These are phyloP conservation scores for Julus scanicus DNA, from an alignment of 2,888 invertebrate genomes.

Conservation along the genomic window DNA sequence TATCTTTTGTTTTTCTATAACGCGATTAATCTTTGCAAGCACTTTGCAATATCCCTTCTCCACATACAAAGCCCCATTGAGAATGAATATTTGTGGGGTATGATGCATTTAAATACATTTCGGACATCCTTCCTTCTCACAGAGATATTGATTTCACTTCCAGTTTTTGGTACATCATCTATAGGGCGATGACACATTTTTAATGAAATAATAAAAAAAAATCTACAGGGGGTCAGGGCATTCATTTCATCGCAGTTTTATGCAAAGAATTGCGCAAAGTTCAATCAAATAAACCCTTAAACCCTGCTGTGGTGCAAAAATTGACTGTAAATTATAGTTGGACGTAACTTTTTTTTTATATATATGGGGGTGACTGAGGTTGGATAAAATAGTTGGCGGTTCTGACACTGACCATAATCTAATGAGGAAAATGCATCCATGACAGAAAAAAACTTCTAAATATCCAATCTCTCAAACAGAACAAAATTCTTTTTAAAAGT, in stretches of 20 bases:
- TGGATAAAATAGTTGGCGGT: neutral
- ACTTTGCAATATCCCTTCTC: neutral
- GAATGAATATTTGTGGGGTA: neutral
- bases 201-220: neutral
- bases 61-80: neutral
- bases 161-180: neutral
- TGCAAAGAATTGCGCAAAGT: neutral
- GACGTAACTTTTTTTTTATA: neutral
- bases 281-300: neutral
- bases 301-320: neutral
- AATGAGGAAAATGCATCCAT: too few relatives aligned
- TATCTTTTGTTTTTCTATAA: constrained; percentile 9
- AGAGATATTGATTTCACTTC: neutral
- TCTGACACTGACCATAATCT: neutral
- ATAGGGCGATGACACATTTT: constrained; percentile 5
- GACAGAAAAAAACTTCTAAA: too few relatives aligned
- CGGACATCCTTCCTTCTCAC: neutral
- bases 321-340: neutral
- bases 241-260: constrained; percentile 12
- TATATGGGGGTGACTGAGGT: neutral
- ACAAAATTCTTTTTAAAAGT: too few relatives aligned
- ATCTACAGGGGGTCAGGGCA: neutral
- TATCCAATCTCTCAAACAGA: too few relatives aligned
- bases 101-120: neutral
- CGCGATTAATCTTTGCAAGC: neutral